A percentile compares a stretch with the other conserved stretches of the same genome.
These are phyloP conservation scores for Melieria omissa DNA, from an alignment of 2,888 invertebrate species.

Conservation along the genomic window DNA sequence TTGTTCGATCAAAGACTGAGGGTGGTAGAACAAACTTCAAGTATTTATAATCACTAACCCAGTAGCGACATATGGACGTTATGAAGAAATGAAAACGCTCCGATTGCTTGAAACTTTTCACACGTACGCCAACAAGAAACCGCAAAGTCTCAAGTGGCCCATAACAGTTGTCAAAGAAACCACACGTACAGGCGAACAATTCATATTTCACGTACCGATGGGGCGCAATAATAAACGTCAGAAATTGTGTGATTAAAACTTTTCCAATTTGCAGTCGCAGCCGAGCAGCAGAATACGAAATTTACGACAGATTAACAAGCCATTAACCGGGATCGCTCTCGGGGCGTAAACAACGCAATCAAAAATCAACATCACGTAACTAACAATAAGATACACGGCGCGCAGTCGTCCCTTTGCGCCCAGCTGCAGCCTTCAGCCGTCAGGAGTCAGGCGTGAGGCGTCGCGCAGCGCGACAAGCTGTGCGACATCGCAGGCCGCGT, in stretches of 20 bases:
- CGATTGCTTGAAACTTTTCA: too few species aligned
- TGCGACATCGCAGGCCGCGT: background rate
- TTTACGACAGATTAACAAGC: conserved; percentile 37
- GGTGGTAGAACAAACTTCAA: too few species aligned
- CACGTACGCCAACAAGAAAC: too few species aligned
- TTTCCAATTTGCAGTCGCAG: conserved; percentile 29
- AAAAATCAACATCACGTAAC: conserved; percentile 28
- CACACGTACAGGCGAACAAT: conserved; percentile 5
- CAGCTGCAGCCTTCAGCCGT: too few species aligned
- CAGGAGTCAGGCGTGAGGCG: too few species aligned
- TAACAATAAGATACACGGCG: background rate
- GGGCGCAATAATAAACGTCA: conserved; percentile 23
- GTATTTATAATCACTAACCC: too few species aligned
- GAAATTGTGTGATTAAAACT: conserved; percentile 35
- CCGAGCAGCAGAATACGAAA: conserved; percentile 21
- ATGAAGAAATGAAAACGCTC: too few species aligned
- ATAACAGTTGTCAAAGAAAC: too few species aligned
- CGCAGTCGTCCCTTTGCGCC: background rate
- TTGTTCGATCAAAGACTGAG: too few species aligned
- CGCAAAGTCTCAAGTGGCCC: too few species aligned
- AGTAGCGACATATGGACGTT: too few species aligned
- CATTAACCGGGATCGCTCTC: conserved; percentile 23
- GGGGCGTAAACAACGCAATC: conserved; percentile 18
- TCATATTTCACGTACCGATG: conserved; percentile 31
- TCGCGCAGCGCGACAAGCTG: background rate